Evolutionary conservation across 1,140 invertebrate species (phyloP), one percentile per base, ranked within the genome.

Genomic region (Zaprionus ghesquierei): DNA sequence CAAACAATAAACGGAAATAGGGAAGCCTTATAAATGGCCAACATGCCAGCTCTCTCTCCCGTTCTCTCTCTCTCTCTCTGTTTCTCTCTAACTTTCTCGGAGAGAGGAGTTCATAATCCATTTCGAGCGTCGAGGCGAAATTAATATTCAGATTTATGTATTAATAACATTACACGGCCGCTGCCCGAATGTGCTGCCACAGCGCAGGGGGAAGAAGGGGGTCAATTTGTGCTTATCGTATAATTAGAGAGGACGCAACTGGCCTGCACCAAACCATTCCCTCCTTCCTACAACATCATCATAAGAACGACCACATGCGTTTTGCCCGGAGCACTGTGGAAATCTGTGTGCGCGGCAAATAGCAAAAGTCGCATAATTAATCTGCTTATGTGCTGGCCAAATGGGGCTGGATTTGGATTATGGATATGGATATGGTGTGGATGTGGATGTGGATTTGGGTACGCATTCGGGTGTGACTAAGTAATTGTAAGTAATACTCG

Each of bases 101-200:
- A 60, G 15, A 29, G 31, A 38, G 54, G 73, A 76, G 69, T 85
- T 85, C 81, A 85, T 85, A 85, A 81, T 85, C 81, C 81, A 74
- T 75, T 65, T 38, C 27, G 41, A 12, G 31, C 18, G 23, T 25
- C 54, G 51, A 20, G 61, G 49, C 65, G 56, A 71, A 86, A 85
- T 85, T 85, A 85, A 85, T 85, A 85, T 85, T 86, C 81, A 81
- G 81, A 85, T 85, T 85, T 86, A 85, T 85, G 81, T 86, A 86
- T 86, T 86, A 85, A 85, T 85, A 85, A 77, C 77, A 85, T 86
- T 77, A 72, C 50, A 72, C 49, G 68, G 29, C 27, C 54, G 38
- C 38, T 46, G 13, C 25, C 3, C 60, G 20, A 70, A 70, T 22
- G 3, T 46, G 46, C 10, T 60, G 63, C 69, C 46, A 56, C 33